Percentiles rank a stretch among this genome's conserved stretches.
These are phyloP conservation scores for Chloropsis hardwickii DNA, from an alignment of 2,113 vertebrate genomes.

Conservation along the genomic window DNA sequence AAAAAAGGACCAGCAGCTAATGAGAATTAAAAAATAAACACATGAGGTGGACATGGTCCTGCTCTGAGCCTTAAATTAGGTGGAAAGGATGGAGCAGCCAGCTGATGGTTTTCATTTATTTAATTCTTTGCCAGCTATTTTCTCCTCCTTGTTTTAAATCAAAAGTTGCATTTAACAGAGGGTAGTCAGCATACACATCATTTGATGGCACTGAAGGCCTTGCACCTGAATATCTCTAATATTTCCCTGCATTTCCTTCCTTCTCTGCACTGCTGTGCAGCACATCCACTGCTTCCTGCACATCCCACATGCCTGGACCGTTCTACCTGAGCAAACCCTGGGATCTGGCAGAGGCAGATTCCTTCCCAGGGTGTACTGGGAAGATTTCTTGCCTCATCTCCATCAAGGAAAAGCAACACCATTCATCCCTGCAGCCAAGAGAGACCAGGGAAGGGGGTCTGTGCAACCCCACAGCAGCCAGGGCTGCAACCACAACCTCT, in stretches of 20 bases:
- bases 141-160: background rate
- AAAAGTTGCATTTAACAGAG: background rate
- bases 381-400: background rate
- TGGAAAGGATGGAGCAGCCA: background rate
- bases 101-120: background rate
- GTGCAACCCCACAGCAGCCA: background rate
- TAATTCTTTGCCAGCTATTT: background rate
- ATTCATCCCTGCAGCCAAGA: background rate
- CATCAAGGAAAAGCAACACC: background rate
- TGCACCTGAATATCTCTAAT: background rate
- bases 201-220: background rate
- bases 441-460: background rate
- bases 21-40: background rate
- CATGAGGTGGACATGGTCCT: fast-evolving
- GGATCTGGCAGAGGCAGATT: background rate
- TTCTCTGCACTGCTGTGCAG: background rate
- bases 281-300: background rate
- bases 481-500: background rate
- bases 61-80: background rate
- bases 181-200: background rate
- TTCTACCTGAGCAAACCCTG: background rate
- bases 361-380: background rate
- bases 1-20: background rate
- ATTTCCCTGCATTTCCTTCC: background rate
- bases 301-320: background rate